Evolutionary conservation across 2,113 vertebrate genomes (phyloP), one percentile per base, ranked within the genome.

Genomic region (Lagopus leucura): DNA sequence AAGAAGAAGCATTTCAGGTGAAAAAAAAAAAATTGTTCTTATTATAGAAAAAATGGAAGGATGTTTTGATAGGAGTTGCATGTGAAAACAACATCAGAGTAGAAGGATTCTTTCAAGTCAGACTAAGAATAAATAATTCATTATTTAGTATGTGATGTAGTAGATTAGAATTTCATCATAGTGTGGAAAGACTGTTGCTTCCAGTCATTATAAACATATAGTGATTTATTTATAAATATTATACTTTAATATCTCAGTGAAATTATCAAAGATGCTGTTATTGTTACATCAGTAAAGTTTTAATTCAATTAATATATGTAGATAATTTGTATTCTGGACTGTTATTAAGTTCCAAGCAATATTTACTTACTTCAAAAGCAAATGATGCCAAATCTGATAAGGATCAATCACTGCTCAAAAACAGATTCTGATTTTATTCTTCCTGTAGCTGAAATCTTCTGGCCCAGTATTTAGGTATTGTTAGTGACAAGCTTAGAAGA

Each of bases 201-300:
- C 43, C 30, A 90, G 57, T 88, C 18, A 73, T 43, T 0, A 77
- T 54, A 82, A 21, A 15, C 36, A 58, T 70, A 18, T 40, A 79
- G 42, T 71, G 50, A 74, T 91, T 93, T 88, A 81, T 94, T 86
- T 86, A 79, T 92, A 89, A 90, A 63, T 58, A 40, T 75, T 84
- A 54, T 48, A 87, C 4, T 8, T 84, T 83, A 84, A 48, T 45
- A 69, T 21, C 8, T 83, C 32, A 50, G 13, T 57, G 48, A 78
- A 90, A 76, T 2, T 30, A 80, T 2, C 0, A 57, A 74, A 43
- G 25, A 63, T 58, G 60, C 10, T 69, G 24, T 25, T 88, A 40
- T 58, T 34, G 47, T 74, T 94, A 90, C 0, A 57, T 43, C 17
- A 36, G 3, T 36, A 81, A 57, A 57, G 2, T 71, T 91, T 74